A percentile compares a stretch with the other conserved stretches of the same genome.
Conservation (phyloP, 1,140 invertebrate genomes). For the Homalodisca vitripennis region DNA sequence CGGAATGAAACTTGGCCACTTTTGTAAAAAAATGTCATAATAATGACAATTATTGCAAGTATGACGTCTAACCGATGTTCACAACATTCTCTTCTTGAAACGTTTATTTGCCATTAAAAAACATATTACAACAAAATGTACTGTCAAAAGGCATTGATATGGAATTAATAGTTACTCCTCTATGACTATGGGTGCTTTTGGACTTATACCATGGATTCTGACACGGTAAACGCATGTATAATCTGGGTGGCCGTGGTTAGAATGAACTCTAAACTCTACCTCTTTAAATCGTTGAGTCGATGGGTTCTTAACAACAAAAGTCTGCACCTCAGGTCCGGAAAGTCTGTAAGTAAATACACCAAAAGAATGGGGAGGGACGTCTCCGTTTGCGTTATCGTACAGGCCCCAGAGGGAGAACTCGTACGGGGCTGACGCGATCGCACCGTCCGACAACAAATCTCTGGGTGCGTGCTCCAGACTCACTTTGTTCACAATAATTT, state of each 20-base stretch:
- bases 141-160: no score
- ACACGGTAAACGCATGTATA: not conserved
- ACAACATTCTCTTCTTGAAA: no score
- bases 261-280: not conserved
- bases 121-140: no score
- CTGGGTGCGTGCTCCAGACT: slow-evolving; percentile 88
- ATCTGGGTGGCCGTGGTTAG: not conserved
- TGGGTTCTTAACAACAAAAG: not conserved
- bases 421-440: slow-evolving; percentile 88
- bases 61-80: no score
- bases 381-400: not conserved
- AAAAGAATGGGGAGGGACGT: not conserved
- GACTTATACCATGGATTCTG: slow-evolving; percentile 2
- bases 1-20: no score
- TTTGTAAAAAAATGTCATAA: no score
- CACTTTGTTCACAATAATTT: slow-evolving; percentile 80
- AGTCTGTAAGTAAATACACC: not conserved
- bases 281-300: not conserved
- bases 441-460: slow-evolving; percentile 70
- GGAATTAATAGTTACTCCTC: no score
- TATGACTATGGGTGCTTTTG: no score
- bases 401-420: slow-evolving; percentile 64
- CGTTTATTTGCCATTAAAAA: no score
- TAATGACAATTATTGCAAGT: no score
- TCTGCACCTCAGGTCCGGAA: not conserved